These are phyloP conservation scores for Stictocephala bisonia DNA, from an alignment of 2,888 invertebrate genomes.

Conservation along the genomic window DNA sequence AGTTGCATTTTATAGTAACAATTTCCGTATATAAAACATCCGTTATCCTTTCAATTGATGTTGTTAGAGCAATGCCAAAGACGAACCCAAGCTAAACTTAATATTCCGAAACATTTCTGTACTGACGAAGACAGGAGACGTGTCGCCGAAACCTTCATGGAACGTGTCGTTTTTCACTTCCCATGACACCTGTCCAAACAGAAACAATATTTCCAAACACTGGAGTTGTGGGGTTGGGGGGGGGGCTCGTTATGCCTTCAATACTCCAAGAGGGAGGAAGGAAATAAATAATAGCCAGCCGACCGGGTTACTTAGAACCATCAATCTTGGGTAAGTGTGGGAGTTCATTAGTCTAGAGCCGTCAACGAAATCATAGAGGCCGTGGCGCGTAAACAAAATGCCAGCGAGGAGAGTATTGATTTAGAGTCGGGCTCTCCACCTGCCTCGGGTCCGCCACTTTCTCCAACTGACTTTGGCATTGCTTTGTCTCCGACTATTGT, in stretches of 20 bases:
- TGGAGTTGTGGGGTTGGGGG: no score
- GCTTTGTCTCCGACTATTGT: neutral
- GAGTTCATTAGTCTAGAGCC: constrained; percentile 14
- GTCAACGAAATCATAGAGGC: constrained; percentile 28
- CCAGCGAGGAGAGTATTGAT: constrained; percentile 30
- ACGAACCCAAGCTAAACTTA: no score
- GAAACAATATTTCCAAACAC: constrained; percentile 39
- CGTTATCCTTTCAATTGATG: no score
- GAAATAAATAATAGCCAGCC: constrained; percentile 42
- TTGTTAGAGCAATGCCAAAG: no score
- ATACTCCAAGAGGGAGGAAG: no score
- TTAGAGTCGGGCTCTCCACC: neutral
- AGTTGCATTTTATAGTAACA: no score
- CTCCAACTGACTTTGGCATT: neutral
- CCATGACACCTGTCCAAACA: constrained; percentile 38
- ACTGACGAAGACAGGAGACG: no score
- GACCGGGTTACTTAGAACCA: constrained; percentile 32
- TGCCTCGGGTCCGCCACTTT: neutral
- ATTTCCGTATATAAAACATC: no score
- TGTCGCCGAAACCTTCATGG: no score
- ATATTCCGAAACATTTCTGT: no score
- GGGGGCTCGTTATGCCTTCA: no score
- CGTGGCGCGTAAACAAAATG: constrained; percentile 27
- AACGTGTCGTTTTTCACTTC: constrained; percentile 7
- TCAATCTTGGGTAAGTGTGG: constrained; percentile 27